Evolutionary conservation across 53 echinoderm and acorn worm genomes (phyloP).

Genomic region (Antedon mediterranea): DNA sequence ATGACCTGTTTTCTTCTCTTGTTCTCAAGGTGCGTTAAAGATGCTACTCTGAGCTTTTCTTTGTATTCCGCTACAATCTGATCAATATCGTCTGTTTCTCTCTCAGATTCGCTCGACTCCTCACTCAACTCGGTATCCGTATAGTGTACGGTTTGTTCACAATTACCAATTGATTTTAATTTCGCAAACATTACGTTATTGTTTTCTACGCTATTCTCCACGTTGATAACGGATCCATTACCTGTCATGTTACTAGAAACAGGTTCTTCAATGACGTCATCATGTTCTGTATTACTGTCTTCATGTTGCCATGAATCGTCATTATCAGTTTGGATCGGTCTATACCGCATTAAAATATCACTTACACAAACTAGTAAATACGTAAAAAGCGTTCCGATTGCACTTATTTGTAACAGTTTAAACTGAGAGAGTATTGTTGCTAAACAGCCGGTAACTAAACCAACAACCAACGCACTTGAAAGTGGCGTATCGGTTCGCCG

Average conservation of each 20-base stretch:
- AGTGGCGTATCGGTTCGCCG: constrained; percentile 18
- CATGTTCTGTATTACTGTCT: not conserved
- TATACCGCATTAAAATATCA: constrained; percentile 25
- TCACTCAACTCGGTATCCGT: constrained; percentile 16
- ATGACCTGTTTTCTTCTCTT: not conserved
- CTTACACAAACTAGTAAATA: constrained; percentile 22
- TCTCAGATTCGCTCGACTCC: not conserved
- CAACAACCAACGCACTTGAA: constrained; percentile 2
- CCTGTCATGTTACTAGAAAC: constrained; percentile 10
- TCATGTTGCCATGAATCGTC: not conserved
- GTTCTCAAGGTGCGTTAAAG: constrained; percentile 24
- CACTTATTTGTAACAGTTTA: constrained; percentile 24
- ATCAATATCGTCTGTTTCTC: constrained; percentile 24
- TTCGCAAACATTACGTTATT: not conserved
- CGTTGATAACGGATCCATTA: constrained; percentile 1
- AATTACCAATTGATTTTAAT: not conserved
- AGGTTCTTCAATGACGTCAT: constrained; percentile 12
- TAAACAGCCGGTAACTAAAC: constrained; percentile 6
- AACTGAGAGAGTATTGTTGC: constrained; percentile 7
- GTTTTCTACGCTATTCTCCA: not conserved
- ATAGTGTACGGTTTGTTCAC: not conserved
- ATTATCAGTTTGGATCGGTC: not conserved
- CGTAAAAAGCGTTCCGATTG: constrained; percentile 19
- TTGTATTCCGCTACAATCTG: constrained; percentile 31
- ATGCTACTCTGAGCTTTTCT: constrained; percentile 16